Evolutionary conservation across 2,113 vertebrate species (phyloP).

Genomic region (Phainopepla nitens): DNA sequence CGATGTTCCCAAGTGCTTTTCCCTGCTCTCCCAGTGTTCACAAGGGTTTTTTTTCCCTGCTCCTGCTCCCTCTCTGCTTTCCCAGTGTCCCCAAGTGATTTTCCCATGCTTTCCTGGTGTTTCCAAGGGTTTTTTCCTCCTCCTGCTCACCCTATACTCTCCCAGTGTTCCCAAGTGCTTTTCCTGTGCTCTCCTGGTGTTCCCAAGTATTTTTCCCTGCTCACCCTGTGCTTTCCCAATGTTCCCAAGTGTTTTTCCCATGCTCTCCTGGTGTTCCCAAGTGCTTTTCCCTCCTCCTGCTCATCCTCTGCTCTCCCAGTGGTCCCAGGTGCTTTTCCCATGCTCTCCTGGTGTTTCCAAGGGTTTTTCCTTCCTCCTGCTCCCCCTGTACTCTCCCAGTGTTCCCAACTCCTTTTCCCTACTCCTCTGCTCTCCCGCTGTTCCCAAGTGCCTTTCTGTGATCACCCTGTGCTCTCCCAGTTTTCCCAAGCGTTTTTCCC

Average conservation of each 20-base stretch:
- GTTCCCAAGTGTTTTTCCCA: no score
- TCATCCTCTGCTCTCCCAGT: rapidly evolving
- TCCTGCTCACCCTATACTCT: not conserved
- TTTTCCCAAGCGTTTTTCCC: no score
- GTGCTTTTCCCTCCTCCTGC: not conserved
- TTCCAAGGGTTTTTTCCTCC: not conserved
- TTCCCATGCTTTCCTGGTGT: not conserved
- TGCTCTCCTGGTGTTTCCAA: no score
- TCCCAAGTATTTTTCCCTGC: not conserved
- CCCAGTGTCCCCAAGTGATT: not conserved
- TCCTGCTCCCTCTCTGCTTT: no score
- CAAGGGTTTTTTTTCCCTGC: not conserved
- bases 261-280: no score
- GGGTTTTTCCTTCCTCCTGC: no score
- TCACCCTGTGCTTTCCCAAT: rapidly evolving
- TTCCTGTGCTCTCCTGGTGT: rapidly evolving
- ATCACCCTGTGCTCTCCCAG: no score
- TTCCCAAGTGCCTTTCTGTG: no score
- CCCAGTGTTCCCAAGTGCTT: not conserved
- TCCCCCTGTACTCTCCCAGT: rapidly evolving
- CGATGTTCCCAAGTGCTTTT: rapidly evolving
- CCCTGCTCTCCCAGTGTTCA: no score
- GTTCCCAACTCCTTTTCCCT: rapidly evolving
- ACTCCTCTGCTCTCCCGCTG: no score
- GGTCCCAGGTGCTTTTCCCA: no score